phyloP scores from a whole-genome alignment of 1,140 invertebrate genomes.

The Chrysoperla carnea region DNA sequence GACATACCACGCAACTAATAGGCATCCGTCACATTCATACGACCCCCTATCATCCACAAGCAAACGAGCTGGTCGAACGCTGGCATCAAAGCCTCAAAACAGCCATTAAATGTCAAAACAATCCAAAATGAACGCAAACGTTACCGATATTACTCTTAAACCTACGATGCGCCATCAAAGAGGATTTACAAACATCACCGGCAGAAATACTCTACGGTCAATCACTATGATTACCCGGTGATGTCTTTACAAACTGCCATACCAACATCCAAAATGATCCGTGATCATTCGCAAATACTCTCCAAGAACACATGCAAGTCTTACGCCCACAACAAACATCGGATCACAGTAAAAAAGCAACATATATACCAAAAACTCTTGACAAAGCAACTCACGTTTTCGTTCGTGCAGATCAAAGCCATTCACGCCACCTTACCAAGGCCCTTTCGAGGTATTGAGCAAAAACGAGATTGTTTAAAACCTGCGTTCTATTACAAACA shows the following conservation, averaged over 20 bases:
- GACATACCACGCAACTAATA: not conserved
- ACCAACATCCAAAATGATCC: not conserved
- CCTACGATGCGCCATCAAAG: conserved; percentile 7
- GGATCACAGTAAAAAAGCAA: conserved; percentile 1
- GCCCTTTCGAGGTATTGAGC: conserved; percentile 12
- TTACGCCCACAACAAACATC: conserved; percentile 2
- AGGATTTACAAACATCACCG: conserved; percentile 12
- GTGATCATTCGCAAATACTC: not conserved
- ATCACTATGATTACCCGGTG: conserved; percentile 13
- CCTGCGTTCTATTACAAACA: not conserved
- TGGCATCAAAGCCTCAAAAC: conserved; percentile 16
- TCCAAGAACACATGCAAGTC: not conserved
- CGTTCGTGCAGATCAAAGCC: conserved; percentile 9
- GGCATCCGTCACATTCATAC: conserved; percentile 3
- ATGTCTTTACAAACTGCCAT: conserved; percentile 5
- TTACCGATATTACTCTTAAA: conserved; percentile 11
- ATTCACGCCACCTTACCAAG: conserved; percentile 13
- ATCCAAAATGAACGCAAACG: conserved; percentile 2
- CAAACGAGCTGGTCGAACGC: conserved; percentile 17
- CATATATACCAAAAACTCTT: conserved; percentile 12
- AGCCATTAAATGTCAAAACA: conserved; percentile 5
- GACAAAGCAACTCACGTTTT: conserved; percentile 11
- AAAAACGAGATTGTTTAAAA: conserved; percentile 6
- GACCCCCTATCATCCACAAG: conserved; percentile 13
- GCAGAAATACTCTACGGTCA: conserved; percentile 16